phyloP scores from a whole-genome alignment of 2,113 vertebrate genomes.

The Indicator maculatus region DNA sequence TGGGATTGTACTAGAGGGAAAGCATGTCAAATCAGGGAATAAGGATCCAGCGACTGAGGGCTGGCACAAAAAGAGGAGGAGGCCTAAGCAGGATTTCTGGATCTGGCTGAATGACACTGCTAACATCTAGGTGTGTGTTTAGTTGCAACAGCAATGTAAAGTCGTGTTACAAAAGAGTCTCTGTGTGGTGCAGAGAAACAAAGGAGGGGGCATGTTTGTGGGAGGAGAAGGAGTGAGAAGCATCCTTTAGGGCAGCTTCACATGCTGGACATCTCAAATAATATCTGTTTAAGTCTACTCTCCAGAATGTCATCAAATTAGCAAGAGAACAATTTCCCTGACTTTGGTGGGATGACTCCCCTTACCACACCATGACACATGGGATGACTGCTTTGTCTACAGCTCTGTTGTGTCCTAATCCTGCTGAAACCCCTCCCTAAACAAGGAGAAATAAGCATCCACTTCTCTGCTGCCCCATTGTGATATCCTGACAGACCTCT shows the following conservation, averaged over 20 bases:
- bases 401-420: not conserved
- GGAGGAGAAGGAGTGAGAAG: not conserved
- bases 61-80: not conserved
- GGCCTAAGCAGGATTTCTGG: rapidly evolving
- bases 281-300: not conserved
- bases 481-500: not conserved
- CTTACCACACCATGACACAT: rapidly evolving
- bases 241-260: not conserved
- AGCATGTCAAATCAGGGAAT: not conserved
- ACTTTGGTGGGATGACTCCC: not conserved
- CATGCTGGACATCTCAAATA: not conserved
- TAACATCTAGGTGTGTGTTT: not conserved
- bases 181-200: rapidly evolving
- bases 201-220: rapidly evolving
- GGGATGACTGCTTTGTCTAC: rapidly evolving
- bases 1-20: not conserved
- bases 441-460: not conserved
- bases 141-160: not conserved
- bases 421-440: not conserved
- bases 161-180: not conserved
- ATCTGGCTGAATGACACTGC: rapidly evolving
- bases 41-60: not conserved
- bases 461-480: rapidly evolving
- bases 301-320: conserved; percentile 27
- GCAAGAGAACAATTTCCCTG: not conserved